Base-by-base conservation (phyloP, 1,140 invertebrate species). In the Archivesica marissinica region DNA sequence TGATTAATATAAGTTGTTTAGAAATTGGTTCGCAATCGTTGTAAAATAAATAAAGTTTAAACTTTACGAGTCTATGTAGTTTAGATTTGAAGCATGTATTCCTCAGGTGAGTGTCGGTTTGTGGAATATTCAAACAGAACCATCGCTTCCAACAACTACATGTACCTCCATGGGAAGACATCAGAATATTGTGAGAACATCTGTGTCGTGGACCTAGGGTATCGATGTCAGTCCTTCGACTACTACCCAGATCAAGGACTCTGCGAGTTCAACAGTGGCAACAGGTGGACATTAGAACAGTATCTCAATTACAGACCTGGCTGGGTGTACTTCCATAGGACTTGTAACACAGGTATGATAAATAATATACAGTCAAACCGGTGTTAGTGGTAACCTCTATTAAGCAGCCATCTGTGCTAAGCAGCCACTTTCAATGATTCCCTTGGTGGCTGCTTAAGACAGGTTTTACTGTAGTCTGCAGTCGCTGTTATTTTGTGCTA, bases 271-370 rank as follows among this genome's bases (percentile, higher is more conserved):
- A 81, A 68, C 44, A 81, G 23, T 20, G 79, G 66, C 20, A 50
- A 81, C 33, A 52, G 64, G 23, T 81, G 79, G 79, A 81, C 79
- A 2, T 44, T 81, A n/a, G 35, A 11, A n/a, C 3, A 56, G 17
- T 64, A 81, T 50, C 54, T 35, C 23, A 41, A 28, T 25, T 20
- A 33, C 61, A 30, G 20, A 38, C 35, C 17, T 13, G 79, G 79
- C 33, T 81, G 79, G 79, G 66, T 81, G 3, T 72, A 81, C 66
- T 81, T 52, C n/a, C 79, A 81, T n/a, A 33, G 66, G 1, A 81
- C 79, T 6, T 81, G 79, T 23, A 81, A 81, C 25, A 25, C 30
- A 39, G 79, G 79, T 81, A 81, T 7, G 54, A 7, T 33, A 2
- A 23, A 9, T 30, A 30, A 11, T 47, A 47, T 20, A 11, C 20